A percentile compares a stretch with the other conserved stretches of the same genome.
Evolutionary conservation across 2,113 vertebrate species (phyloP).

Genomic region (Micromys minutus): DNA sequence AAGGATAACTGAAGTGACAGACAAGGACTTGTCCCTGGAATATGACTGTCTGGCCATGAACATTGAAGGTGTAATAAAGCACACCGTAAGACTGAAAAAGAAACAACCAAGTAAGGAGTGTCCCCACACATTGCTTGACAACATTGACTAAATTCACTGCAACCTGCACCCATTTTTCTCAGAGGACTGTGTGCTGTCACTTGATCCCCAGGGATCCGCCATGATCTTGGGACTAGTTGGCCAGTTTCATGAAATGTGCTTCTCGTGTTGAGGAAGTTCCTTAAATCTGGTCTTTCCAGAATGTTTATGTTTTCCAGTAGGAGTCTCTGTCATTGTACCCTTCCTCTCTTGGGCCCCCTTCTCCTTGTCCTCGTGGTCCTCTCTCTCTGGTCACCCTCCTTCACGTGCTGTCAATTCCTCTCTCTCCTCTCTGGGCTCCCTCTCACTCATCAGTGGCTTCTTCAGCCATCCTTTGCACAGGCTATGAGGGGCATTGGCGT

Average conservation of each 20-base stretch:
- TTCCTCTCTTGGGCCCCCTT: rapidly evolving
- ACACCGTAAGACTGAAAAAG: slow-evolving; percentile 31
- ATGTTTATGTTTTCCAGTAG: neutral
- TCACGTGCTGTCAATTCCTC: neutral
- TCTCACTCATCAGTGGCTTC: neutral
- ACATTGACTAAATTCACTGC: neutral
- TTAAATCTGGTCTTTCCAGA: neutral
- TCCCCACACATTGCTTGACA: neutral
- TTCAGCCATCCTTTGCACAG: neutral
- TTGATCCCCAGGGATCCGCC: neutral
- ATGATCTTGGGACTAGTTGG: neutral
- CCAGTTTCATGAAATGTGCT: rapidly evolving
- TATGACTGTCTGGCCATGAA: slow-evolving; percentile 77
- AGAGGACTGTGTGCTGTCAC: neutral
- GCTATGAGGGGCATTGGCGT: neutral
- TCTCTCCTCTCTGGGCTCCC: neutral
- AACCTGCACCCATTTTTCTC: neutral
- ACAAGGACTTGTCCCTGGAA: slow-evolving; percentile 76
- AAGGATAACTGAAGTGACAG: slow-evolving; percentile 71
- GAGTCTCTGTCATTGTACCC: neutral
- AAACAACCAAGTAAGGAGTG: slow-evolving; percentile 72
- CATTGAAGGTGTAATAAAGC: neutral
- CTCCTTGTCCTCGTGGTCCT: too few species aligned
- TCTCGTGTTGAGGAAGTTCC: neutral
- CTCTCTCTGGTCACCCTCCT: too few species aligned